phyloP scores from a whole-genome alignment of 2,113 vertebrate species.

The Corydoras maculifer region DNA sequence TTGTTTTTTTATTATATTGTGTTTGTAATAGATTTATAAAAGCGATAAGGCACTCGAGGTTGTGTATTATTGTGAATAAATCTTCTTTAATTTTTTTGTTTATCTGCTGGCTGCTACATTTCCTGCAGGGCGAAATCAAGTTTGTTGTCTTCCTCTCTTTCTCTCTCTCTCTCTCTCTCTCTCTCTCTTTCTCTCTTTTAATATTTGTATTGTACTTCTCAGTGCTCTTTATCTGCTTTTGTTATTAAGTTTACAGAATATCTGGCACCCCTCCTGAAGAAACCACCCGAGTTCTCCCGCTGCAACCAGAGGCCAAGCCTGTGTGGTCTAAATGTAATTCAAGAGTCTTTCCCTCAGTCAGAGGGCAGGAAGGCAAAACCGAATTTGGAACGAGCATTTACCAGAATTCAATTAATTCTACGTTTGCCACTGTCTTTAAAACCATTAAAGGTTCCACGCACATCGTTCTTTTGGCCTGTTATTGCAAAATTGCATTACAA shows the following conservation, averaged over 20 bases:
- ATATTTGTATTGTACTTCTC: background rate
- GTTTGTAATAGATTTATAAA: no score
- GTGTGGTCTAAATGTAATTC: slow-evolving; percentile 5
- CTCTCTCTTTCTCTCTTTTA: no score
- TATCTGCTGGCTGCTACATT: no score
- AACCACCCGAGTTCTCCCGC: background rate
- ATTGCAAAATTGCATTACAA: slow-evolving; percentile 19
- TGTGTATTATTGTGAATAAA: no score
- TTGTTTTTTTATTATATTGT: no score
- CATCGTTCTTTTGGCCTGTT: slow-evolving; percentile 10
- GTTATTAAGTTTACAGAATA: background rate
- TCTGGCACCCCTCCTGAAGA: background rate
- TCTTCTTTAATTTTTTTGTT: no score
- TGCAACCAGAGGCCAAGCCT: background rate
- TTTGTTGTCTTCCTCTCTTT: no score
- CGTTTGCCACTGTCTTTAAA: background rate
- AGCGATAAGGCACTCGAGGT: no score
- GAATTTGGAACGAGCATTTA: slow-evolving; percentile 8
- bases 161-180: no score
- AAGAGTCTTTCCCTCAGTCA: slow-evolving; percentile 8
- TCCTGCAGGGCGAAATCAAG: no score
- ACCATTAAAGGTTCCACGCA: background rate
- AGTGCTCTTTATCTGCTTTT: background rate
- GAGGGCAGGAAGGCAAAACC: slow-evolving; percentile 25
- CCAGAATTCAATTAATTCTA: background rate